These are phyloP conservation scores for Leptodactylus fallax DNA, from an alignment of 2,797 vertebrate species.

Conservation along the genomic window DNA sequence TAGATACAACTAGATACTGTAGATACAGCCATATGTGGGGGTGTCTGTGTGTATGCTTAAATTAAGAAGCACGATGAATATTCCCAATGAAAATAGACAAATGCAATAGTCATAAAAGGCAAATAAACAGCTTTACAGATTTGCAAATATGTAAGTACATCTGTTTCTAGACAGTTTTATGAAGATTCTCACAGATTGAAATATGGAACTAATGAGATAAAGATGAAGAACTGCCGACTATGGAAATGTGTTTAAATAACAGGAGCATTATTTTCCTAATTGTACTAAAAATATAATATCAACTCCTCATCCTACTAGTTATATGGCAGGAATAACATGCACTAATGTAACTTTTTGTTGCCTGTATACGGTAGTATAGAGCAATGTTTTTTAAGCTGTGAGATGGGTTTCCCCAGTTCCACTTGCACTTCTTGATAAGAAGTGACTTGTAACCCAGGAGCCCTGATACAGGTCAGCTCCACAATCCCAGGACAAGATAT, in stretches of 20 bases:
- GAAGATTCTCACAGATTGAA: constrained; percentile 51
- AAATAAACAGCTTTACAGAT: constrained; percentile 62
- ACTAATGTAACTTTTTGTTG: neutral
- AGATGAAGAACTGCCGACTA: constrained; percentile 27
- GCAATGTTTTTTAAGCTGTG: too few species aligned
- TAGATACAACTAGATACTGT: neutral
- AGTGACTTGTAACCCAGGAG: neutral
- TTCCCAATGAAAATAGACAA: constrained; percentile 25
- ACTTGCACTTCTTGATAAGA: neutral
- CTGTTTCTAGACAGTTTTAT: constrained; percentile 60
- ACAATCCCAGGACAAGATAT: neutral
- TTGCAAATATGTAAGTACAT: constrained; percentile 61
- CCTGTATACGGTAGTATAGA: neutral
- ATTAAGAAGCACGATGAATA: constrained; percentile 26
- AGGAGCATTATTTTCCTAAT: neutral
- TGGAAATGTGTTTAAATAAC: neutral
- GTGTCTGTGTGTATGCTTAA: neutral
- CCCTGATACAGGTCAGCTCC: neutral
- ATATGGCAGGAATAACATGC: neutral
- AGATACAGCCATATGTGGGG: neutral
- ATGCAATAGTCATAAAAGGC: constrained; percentile 54
- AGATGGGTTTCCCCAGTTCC: neutral
- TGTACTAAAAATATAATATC: neutral
- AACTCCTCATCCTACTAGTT: neutral
- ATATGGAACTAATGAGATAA: constrained; percentile 44